phyloP scores from a whole-genome alignment of 2,888 invertebrate species.

The Papilio gigon region DNA sequence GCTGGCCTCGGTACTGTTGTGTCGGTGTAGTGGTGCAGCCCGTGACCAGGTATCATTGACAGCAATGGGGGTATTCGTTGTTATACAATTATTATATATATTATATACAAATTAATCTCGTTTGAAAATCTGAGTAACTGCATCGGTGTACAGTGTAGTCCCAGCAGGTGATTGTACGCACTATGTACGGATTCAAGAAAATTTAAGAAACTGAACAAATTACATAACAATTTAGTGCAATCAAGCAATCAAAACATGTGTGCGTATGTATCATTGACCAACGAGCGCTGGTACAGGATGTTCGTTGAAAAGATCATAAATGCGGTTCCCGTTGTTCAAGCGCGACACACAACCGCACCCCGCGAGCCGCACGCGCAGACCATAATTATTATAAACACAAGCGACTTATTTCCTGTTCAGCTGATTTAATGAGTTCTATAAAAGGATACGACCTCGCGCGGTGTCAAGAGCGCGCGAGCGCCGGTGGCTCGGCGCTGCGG shows the following conservation, averaged over 20 bases:
- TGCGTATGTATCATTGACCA: not conserved
- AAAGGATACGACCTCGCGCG: not conserved
- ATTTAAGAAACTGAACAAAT: not conserved
- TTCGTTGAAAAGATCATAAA: not conserved
- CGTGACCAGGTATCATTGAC: too few relatives aligned
- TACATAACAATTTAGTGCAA: not conserved
- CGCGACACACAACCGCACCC: not conserved
- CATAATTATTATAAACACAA: conserved; percentile 2
- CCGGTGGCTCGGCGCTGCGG: not conserved
- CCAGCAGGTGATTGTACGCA: too few relatives aligned
- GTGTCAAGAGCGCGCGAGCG: not conserved
- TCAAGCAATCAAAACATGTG: not conserved
- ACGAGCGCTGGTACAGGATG: not conserved
- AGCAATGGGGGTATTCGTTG: too few relatives aligned
- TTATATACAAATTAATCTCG: too few relatives aligned
- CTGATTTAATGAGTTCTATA: conserved; percentile 9
- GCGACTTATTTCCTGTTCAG: conserved; percentile 7
- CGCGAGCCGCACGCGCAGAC: not conserved
- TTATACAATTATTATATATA: too few relatives aligned
- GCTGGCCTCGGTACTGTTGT: not conserved
- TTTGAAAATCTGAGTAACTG: too few relatives aligned
- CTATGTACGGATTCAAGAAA: too few relatives aligned
- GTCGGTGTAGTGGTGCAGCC: too few relatives aligned
- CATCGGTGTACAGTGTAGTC: too few relatives aligned
- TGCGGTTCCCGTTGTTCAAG: not conserved